A percentile compares a stretch with the other conserved stretches of the same genome.
Evolutionary conservation across 2,113 vertebrate species (phyloP).

Genomic region (Cromileptes altivelis): DNA sequence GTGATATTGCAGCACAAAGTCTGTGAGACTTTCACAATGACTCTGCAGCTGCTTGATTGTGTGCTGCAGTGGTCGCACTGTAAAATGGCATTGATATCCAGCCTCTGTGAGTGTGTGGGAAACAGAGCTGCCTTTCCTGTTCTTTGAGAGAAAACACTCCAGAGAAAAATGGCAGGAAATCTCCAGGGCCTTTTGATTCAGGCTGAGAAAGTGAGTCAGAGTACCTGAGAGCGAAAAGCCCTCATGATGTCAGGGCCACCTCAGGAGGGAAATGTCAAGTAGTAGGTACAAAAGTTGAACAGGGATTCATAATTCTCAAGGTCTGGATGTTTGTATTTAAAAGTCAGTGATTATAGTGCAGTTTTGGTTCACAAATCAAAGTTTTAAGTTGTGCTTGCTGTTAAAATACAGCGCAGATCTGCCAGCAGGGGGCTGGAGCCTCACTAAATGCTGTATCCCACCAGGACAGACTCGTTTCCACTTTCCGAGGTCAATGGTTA

Average conservation of each 20-base stretch:
- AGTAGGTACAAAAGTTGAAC: background rate
- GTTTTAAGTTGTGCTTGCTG: background rate
- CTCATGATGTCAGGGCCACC: slow-evolving; percentile 32
- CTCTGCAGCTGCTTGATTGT: slow-evolving; percentile 57
- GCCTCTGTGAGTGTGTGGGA: slow-evolving; percentile 76
- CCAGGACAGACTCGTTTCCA: too few relatives aligned
- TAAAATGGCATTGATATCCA: slow-evolving; percentile 60
- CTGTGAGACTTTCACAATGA: slow-evolving; percentile 43
- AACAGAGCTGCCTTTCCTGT: slow-evolving; percentile 76
- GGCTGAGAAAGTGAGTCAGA: slow-evolving; percentile 67
- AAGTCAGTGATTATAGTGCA: background rate
- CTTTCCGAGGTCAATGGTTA: too few relatives aligned
- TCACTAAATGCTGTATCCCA: too few relatives aligned
- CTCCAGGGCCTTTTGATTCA: slow-evolving; percentile 80
- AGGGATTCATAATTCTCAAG: background rate
- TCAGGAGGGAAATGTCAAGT: slow-evolving; percentile 1
- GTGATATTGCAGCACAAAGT: slow-evolving; percentile 11
- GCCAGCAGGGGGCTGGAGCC: slow-evolving; percentile 30
- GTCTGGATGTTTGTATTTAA: background rate
- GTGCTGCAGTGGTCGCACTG: slow-evolving; percentile 12
- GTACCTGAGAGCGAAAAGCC: slow-evolving; percentile 45
- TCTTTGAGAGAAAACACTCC: slow-evolving; percentile 78
- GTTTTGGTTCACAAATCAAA: background rate
- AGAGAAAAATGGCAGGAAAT: slow-evolving; percentile 83
- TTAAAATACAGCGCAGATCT: background rate